Evolutionary conservation across 2,113 vertebrate genomes (phyloP), one percentile per base, ranked within the genome.

Genomic region (Fulica atra): DNA sequence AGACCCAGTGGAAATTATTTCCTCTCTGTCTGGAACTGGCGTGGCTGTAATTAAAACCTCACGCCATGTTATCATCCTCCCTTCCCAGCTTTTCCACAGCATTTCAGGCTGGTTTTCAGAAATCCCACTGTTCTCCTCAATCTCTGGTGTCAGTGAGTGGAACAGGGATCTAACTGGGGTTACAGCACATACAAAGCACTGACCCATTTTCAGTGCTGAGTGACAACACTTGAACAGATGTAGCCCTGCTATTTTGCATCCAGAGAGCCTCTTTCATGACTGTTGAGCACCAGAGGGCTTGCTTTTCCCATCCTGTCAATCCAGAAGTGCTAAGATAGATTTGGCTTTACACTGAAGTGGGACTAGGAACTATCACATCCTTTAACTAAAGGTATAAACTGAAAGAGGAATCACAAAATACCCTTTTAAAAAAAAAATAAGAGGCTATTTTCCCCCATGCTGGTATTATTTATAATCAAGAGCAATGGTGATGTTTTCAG

Each of bases 311-410:
- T 2, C 9, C 42, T 44, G 26, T 17, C 54, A 28, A 17, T 38
- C 38, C 70, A 78, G 33, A 33, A 21, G 7, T 17, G 51, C 13
- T 68, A 60, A 56, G 7, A 29, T 16, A 68, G 38, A 14, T 59
- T 8, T 60, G 61, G n/a, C 15, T 48, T 79, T 44, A 18, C 28
- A 24, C 44, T 59, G n/a, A 8, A 48, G 46, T 0, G 0, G 0
- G 14, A 48, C 0, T 13, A 7, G 15, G 19, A 78, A 7, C 2
- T 0, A 18, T 68, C 40, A 13, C 8, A 16, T 40, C 15, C 38
- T 40, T 38, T 19, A 35, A 42, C 23, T 16, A 42, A 38, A 35
- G 38, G 13, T 21, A 48, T 4, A 35, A 81, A n/a, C 5, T 25
- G 31, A n/a, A n/a, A 51, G 4, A 29, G 7, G 6, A 51, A 13